A percentile compares a stretch with the other conserved stretches of the same genome.
Conservation (phyloP, 2,797 vertebrate species). For the Sylvia borin region DNA sequence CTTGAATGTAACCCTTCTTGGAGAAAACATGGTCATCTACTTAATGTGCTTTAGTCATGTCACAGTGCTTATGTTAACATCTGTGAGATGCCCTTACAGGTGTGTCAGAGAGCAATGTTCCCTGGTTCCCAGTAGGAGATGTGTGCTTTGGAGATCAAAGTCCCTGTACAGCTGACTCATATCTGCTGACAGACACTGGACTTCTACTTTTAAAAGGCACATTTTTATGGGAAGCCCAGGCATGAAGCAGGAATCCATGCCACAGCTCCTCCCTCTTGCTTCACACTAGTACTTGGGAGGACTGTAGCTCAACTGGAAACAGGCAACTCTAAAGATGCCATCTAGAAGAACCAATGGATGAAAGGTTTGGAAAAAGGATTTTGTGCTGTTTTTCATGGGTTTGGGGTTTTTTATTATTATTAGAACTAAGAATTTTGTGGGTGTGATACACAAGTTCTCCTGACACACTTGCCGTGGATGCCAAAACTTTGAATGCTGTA, state of each 20-base stretch:
- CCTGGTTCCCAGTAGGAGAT: not conserved
- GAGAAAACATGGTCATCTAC: not conserved
- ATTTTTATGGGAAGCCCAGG: not conserved
- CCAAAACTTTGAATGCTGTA: not conserved
- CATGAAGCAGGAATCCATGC: not conserved
- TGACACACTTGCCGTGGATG: not conserved
- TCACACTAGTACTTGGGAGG: not conserved
- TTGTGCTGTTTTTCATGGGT: not conserved
- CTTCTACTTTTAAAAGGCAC: not conserved
- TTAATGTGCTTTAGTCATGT: not conserved
- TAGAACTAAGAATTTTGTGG: not conserved
- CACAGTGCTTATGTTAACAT: not conserved
- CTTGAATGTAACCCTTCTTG: not conserved
- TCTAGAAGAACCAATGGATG: not conserved
- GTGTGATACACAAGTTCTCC: not conserved
- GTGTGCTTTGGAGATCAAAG: not conserved
- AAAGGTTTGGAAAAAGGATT: not conserved
- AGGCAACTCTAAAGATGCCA: not conserved
- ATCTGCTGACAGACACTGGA: not conserved
- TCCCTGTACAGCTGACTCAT: not conserved
- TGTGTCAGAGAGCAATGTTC: not conserved
- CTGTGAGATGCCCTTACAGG: not conserved
- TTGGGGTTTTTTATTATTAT: not conserved
- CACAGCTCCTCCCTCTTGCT: not conserved
- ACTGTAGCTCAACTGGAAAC: not conserved